A percentile compares a stretch with the other conserved stretches of the same genome.
These are phyloP conservation scores for Pempheris klunzingeri DNA, from an alignment of 2,797 vertebrate genomes.

Conservation along the genomic window DNA sequence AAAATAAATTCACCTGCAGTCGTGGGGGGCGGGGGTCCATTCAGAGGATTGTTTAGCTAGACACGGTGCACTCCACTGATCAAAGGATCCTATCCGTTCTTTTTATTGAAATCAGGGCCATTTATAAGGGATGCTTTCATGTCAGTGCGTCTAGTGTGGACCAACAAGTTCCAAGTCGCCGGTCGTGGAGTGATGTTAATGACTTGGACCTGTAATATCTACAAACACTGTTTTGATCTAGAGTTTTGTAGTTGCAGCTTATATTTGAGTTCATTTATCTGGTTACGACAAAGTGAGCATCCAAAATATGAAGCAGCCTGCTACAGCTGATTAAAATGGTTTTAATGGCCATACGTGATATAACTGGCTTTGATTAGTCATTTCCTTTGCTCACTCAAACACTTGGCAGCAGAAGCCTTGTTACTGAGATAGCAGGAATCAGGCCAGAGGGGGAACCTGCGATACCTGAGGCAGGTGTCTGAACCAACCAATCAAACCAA, in stretches of 20 bases:
- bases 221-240: constrained; percentile 36
- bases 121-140: constrained; percentile 45
- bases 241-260: constrained; percentile 5
- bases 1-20: constrained; percentile 9
- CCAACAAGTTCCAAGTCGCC: constrained; percentile 22
- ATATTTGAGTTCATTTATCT: constrained; percentile 29
- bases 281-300: constrained; percentile 23
- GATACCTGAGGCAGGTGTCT: constrained; percentile 60
- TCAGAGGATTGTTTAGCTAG: constrained; percentile 26
- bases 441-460: constrained; percentile 39
- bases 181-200: constrained; percentile 52
- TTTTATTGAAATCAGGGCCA: constrained; percentile 40
- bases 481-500: constrained; percentile 32
- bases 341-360: constrained; percentile 14
- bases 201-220: constrained; percentile 34
- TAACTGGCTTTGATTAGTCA: constrained; percentile 16
- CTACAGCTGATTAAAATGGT: constrained; percentile 21
- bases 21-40: constrained; percentile 1
- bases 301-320: constrained; percentile 1
- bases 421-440: constrained; percentile 48
- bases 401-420: constrained; percentile 21
- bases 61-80: constrained; percentile 33
- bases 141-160: constrained; percentile 25
- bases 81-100: constrained; percentile 39
- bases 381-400: constrained; percentile 14